Evolutionary conservation across 2,888 invertebrate genomes (phyloP).

Genomic region (Spisula subtruncata): DNA sequence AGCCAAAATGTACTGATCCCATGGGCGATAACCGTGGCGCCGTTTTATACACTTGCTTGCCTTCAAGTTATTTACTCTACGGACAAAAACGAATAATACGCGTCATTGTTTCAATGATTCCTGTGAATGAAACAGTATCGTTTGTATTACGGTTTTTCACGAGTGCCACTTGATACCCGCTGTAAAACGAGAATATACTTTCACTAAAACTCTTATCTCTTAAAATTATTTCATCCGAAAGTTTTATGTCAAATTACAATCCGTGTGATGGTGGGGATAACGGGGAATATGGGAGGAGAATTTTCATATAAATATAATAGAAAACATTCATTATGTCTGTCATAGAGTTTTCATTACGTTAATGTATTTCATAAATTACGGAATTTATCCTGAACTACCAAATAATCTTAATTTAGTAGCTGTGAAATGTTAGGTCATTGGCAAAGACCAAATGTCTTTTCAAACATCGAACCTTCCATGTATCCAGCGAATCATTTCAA

Average conservation of each 20-base stretch:
- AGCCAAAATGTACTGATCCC: constrained; percentile 22
- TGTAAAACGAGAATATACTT: constrained; percentile 16
- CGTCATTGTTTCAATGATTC: constrained; percentile 17
- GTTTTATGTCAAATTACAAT: constrained; percentile 13
- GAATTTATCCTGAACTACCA: too few species aligned
- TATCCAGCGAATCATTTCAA: too few species aligned
- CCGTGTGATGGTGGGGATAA: constrained; percentile 30
- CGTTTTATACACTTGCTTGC: constrained; percentile 14
- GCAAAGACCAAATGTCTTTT: too few species aligned
- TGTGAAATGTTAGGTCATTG: too few species aligned
- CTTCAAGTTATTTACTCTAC: constrained; percentile 3
- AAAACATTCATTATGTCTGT: background rate
- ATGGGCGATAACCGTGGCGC: constrained; percentile 18
- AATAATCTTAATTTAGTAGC: too few species aligned
- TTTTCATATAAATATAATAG: constrained; percentile 10
- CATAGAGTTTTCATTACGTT: background rate
- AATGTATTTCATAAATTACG: background rate
- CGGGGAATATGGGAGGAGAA: background rate
- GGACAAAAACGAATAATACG: constrained; percentile 18
- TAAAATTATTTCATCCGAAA: constrained; percentile 33
- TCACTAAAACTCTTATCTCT: constrained; percentile 35
- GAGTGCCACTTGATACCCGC: constrained; percentile 36
- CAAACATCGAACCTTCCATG: too few species aligned
- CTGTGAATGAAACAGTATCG: background rate
- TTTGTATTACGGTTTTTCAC: background rate